A percentile compares a stretch with the other conserved stretches of the same genome.
Evolutionary conservation across 1,140 invertebrate genomes (phyloP).

Genomic region (Octopus bimaculoides): DNA sequence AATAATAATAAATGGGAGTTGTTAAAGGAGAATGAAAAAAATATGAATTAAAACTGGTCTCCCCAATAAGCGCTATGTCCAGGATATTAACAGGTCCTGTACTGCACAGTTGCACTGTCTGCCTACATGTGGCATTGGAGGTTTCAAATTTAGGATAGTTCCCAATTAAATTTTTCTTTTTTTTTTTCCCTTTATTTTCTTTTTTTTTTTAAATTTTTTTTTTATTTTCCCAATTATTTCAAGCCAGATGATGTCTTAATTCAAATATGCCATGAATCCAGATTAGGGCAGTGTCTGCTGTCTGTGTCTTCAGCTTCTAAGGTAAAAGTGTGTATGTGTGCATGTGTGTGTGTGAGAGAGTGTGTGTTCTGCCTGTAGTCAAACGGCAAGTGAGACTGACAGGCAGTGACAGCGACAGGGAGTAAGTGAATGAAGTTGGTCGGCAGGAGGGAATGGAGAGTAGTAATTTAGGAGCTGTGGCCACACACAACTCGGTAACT

Average conservation of each 20-base stretch:
- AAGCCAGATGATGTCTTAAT: slow-evolving; percentile 10
- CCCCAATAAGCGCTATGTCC: too few relatives aligned
- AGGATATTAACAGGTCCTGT: too few relatives aligned
- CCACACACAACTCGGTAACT: too few relatives aligned
- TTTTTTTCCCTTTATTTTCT: neutral
- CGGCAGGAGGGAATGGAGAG: neutral
- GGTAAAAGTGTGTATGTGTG: too few relatives aligned
- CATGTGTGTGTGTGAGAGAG: too few relatives aligned
- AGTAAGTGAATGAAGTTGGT: neutral
- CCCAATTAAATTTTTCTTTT: neutral
- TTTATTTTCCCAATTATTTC: neutral
- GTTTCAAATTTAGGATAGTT: too few relatives aligned
- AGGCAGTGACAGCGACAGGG: neutral
- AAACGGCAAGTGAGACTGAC: neutral
- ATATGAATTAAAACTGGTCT: too few relatives aligned
- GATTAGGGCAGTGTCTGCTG: slow-evolving; percentile 13
- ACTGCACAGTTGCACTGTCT: too few relatives aligned
- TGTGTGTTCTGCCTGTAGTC: neutral
- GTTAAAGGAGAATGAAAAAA: too few relatives aligned
- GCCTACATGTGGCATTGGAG: too few relatives aligned
- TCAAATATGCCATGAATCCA: neutral
- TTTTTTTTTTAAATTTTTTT: neutral
- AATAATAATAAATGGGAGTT: too few relatives aligned
- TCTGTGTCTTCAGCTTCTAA: neutral
- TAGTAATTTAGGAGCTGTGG: too few relatives aligned